Evolutionary conservation across 1,140 invertebrate species (phyloP).

Genomic region (Oedothorax gibbosus): DNA sequence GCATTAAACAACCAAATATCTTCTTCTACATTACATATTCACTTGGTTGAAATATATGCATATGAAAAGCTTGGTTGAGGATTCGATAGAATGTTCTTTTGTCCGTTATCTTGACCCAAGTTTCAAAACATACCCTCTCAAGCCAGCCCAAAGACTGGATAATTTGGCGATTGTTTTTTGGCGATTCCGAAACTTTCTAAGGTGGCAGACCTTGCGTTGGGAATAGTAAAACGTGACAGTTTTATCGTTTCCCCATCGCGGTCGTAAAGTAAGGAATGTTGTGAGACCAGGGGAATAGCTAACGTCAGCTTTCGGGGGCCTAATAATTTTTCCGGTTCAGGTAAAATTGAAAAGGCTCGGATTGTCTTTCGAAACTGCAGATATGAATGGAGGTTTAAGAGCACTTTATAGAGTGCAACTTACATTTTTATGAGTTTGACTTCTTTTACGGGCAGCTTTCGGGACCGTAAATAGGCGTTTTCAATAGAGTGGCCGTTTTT

Average conservation of each 20-base stretch:
- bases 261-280: slow-evolving; percentile 52
- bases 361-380: slow-evolving; percentile 52
- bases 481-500: slow-evolving; percentile 3
- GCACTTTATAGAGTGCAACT: slow-evolving; percentile 31
- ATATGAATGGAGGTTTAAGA: slow-evolving; percentile 42
- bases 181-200: no score
- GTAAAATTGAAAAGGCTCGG: slow-evolving; percentile 57
- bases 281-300: slow-evolving; percentile 4
- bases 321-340: slow-evolving; percentile 52
- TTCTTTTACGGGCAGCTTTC: neutral
- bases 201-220: neutral
- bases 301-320: slow-evolving; percentile 34
- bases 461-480: slow-evolving; percentile 21
- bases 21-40: no score
- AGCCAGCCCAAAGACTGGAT: no score
- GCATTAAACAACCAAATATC: no score
- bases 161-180: no score
- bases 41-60: no score
- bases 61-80: no score
- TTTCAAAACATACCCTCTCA: no score
- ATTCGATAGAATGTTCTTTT: no score
- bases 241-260: slow-evolving; percentile 53
- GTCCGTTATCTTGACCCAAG: no score
- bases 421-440: slow-evolving; percentile 33
- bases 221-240: slow-evolving; percentile 54